These are phyloP conservation scores for Philereme vetulata DNA, from an alignment of 2,888 invertebrate genomes.

Conservation along the genomic window DNA sequence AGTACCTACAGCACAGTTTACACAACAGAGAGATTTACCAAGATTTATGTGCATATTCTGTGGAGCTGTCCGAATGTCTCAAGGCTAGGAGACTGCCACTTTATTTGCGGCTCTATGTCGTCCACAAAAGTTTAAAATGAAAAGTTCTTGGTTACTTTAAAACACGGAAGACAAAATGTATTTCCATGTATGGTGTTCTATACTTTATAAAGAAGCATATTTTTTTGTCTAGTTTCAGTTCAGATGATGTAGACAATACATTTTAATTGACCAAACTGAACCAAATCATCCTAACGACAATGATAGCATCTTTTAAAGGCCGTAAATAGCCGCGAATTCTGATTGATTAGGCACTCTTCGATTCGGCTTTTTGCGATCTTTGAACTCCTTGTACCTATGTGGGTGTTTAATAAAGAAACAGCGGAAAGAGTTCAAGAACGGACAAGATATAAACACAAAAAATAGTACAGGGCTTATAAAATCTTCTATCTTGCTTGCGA, in stretches of 20 bases:
- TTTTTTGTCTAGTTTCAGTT: neutral
- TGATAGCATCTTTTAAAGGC: constrained; percentile 40
- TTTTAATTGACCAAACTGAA: constrained; percentile 34
- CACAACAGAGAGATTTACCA: constrained; percentile 57
- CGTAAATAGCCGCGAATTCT: constrained; percentile 45
- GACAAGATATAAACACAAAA: constrained; percentile 9
- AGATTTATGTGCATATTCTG: constrained; percentile 66
- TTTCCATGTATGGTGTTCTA: constrained; percentile 6
- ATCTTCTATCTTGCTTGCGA: too few relatives aligned
- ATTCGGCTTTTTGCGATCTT: constrained; percentile 47
- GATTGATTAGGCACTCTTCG: constrained; percentile 53
- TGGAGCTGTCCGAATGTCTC: constrained; percentile 55
- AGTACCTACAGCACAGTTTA: constrained; percentile 37
- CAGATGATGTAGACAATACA: constrained; percentile 22
- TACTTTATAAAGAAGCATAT: constrained; percentile 1
- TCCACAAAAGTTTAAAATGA: constrained; percentile 19
- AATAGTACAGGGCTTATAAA: too few relatives aligned
- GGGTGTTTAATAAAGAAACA: constrained; percentile 46
- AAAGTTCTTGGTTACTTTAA: neutral
- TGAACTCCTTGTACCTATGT: constrained; percentile 40
- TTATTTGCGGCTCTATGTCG: constrained; percentile 33
- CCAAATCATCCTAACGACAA: constrained; percentile 42
- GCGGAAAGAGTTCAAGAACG: constrained; percentile 36
- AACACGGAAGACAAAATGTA: constrained; percentile 12
- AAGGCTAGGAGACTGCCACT: constrained; percentile 51